Evolutionary conservation across 1,140 invertebrate genomes (phyloP).

Genomic region (Euura lappo): DNA sequence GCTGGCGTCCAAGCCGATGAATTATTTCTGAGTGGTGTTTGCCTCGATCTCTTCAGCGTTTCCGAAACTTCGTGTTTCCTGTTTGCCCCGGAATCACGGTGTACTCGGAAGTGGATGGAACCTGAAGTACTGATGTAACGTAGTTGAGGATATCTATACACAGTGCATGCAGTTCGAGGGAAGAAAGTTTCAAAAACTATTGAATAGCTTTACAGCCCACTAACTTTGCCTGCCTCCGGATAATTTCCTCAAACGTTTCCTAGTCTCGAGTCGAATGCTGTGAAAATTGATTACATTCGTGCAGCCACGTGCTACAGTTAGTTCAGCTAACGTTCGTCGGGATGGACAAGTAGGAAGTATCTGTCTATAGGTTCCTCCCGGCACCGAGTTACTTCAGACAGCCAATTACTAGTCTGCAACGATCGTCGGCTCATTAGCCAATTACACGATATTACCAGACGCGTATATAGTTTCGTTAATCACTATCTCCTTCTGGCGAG

Average conservation of each 20-base stretch:
- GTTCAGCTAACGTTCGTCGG: background rate
- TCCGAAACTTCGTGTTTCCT: background rate
- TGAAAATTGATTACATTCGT: background rate
- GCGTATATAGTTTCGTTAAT: background rate
- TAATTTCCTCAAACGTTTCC: background rate
- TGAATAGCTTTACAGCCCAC: constrained; percentile 6
- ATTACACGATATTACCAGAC: background rate
- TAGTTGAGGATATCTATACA: background rate
- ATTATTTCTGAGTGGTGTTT: background rate
- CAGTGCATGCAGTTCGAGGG: background rate
- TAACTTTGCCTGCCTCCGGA: background rate
- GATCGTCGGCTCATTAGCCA: background rate
- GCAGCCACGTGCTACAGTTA: background rate
- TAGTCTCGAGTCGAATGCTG: background rate
- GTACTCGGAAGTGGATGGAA: background rate
- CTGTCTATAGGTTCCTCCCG: background rate
- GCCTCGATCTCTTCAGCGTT: background rate
- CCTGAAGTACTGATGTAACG: background rate
- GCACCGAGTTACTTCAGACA: background rate
- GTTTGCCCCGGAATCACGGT: background rate
- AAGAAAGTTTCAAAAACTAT: constrained; percentile 5
- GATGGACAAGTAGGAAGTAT: background rate
- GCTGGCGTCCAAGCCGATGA: background rate
- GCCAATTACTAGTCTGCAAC: background rate
- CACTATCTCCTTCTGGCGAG: background rate